Evolutionary conservation across 2,797 vertebrate species (phyloP).

Genomic region (Dendrocincla fuliginosa): DNA sequence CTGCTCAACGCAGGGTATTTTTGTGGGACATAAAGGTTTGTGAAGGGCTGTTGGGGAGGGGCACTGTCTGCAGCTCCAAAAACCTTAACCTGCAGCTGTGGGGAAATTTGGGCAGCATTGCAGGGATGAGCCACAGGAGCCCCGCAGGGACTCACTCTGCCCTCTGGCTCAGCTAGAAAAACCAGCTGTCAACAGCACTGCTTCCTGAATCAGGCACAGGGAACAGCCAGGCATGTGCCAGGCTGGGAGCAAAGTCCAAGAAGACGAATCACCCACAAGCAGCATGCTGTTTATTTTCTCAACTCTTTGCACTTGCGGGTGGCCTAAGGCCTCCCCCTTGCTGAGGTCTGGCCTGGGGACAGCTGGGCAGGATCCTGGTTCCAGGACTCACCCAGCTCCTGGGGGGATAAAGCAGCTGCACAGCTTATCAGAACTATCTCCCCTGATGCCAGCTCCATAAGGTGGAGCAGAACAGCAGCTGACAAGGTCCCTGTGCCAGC

Average conservation of each 20-base stretch:
- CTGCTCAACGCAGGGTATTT: not conserved
- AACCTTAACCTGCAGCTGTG: not conserved
- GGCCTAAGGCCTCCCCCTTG: not conserved
- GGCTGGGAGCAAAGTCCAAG: not conserved
- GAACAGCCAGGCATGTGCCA: fast-evolving
- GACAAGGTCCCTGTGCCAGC: not conserved
- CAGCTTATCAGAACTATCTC: not conserved
- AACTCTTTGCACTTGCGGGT: not conserved
- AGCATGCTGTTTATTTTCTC: fast-evolving
- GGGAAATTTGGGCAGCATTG: not conserved
- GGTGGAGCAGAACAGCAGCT: not conserved
- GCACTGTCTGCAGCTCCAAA: not conserved
- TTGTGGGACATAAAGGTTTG: not conserved
- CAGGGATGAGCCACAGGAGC: not conserved
- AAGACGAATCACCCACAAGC: fast-evolving
- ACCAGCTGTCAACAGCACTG: fast-evolving
- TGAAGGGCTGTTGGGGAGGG: not conserved
- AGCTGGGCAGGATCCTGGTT: not conserved
- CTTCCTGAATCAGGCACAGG: fast-evolving
- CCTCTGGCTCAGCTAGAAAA: not conserved
- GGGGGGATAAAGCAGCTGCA: not conserved
- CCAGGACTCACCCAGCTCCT: not conserved
- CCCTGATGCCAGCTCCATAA: not conserved
- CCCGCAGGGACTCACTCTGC: not conserved
- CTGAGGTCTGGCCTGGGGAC: not conserved